Base-by-base conservation (phyloP, 2,113 vertebrate genomes). In the Entelurus aequoreus region DNA sequence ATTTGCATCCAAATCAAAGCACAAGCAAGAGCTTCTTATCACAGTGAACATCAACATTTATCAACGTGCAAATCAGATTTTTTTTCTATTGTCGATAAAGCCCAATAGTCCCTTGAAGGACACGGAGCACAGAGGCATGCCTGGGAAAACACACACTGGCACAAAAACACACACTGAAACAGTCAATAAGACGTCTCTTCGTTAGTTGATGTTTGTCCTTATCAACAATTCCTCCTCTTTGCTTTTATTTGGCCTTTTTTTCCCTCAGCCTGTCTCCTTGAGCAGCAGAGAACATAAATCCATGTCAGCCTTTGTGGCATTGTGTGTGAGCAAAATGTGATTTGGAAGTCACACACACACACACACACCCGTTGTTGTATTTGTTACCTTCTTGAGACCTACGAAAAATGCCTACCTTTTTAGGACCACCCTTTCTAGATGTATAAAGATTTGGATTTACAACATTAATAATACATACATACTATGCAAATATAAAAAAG, bases 1-100 rank as follows among this genome's bases (percentile, higher is more conserved):
- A 90, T 90, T 91, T 91, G 74, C 85, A 91, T 90, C 84, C 78
- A 82, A 90, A 90, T 87, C 80, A 83, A 69, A 57, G 63, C 57
- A 80, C 16, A 81, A 80, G 71, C 69, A 40, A 66, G 21, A 63
- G 62, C 52, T 52, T 66, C 80, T 87, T 86, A 88, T 89, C 66
- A 65, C 68, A 78, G 69, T 47, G 54, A 69, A 84, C 64, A 65
- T 81, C 69, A 70, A 69, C 49, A 58, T 79, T 61, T 57, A 56
- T 82, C 66, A 38, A 51, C 36, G 48, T 12, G 52, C 63, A 71
- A 68, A 63, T 50, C 5, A 69, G 68, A 59, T 48, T 73, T 51
- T 69, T 54, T 36, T 5, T 21, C 19, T 37, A 9, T 19, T 40
- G 76, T 88, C 85, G 87, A 79, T 84, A 86, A 76, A 84, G 53